Conservation (phyloP, 2,113 vertebrate genomes). For the Pseudolaguvia tuberculata region DNA sequence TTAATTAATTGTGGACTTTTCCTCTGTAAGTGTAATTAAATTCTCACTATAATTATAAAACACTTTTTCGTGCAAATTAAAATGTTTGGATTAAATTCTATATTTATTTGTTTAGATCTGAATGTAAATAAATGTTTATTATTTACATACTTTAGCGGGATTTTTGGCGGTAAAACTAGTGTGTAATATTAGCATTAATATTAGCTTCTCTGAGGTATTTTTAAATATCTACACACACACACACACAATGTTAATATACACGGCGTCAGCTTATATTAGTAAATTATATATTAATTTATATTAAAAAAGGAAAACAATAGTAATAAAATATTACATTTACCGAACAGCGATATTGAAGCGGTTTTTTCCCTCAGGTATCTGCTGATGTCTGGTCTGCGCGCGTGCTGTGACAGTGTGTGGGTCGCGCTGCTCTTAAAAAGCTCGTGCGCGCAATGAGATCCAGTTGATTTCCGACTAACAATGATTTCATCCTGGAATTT, state of each 20-base stretch:
- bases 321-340: constrained; percentile 17
- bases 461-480: constrained; percentile 63
- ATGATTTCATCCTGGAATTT: constrained; percentile 70
- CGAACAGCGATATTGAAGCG: background rate
- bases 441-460: constrained; percentile 44
- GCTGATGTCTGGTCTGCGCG: constrained; percentile 1
- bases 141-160: too few relatives aligned
- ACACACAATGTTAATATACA: background rate
- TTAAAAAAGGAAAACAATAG: background rate
- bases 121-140: too few relatives aligned
- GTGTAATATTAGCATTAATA: background rate
- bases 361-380: background rate
- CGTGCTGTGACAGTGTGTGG: constrained; percentile 42
- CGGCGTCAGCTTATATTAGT: background rate
- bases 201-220: background rate
- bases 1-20: too few relatives aligned
- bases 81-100: too few relatives aligned
- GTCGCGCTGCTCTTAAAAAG: constrained; percentile 55
- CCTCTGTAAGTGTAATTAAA: too few relatives aligned
- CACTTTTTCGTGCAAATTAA: too few relatives aligned
- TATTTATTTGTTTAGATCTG: too few relatives aligned
- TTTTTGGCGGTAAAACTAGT: too few relatives aligned
- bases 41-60: too few relatives aligned
- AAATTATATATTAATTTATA: too few relatives aligned
- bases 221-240: background rate